Percentiles rank a stretch among this genome's conserved stretches.
phyloP scores from a whole-genome alignment of 35 echinoderm and acorn worm species.

The Hemicentrotus pulcherrimus region DNA sequence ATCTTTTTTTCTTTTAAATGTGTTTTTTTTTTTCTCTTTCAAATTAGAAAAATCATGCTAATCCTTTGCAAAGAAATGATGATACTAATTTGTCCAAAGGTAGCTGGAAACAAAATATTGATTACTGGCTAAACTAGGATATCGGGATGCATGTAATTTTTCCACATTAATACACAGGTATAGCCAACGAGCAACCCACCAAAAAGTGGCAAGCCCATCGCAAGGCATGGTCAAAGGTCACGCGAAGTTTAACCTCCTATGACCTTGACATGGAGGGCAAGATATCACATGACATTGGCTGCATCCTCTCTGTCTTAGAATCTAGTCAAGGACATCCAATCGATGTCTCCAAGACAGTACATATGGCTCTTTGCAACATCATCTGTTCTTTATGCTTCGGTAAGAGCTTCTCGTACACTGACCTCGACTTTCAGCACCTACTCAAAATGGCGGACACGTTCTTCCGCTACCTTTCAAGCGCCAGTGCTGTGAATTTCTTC shows the following conservation, averaged over 20 bases:
- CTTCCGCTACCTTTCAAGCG: constrained; percentile 72
- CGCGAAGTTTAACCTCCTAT: constrained; percentile 61
- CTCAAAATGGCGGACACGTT: constrained; percentile 67
- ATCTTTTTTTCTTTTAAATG: too few species aligned
- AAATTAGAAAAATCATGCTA: too few species aligned
- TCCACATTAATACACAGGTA: constrained; percentile 46
- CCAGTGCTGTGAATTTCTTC: constrained; percentile 71
- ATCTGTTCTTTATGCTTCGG: constrained; percentile 89
- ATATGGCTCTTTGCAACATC: constrained; percentile 78
- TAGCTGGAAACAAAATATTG: too few species aligned
- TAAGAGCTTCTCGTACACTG: constrained; percentile 60
- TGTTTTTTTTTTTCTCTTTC: too few species aligned
- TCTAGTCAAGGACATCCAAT: constrained; percentile 45
- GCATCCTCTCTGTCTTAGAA: constrained; percentile 47
- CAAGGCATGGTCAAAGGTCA: constrained; percentile 59
- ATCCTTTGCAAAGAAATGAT: too few species aligned
- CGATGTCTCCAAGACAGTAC: constrained; percentile 62
- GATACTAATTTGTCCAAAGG: too few species aligned
- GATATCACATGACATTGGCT: constrained; percentile 51
- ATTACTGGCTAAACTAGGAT: too few species aligned
- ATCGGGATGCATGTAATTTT: too few species aligned
- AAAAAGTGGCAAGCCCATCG: constrained; percentile 67
- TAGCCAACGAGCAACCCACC: constrained; percentile 79
- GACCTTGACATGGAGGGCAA: constrained; percentile 63
- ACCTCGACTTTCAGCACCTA: constrained; percentile 69